phyloP scores from a whole-genome alignment of 2,797 vertebrate species.

The Sternotherus odoratus region DNA sequence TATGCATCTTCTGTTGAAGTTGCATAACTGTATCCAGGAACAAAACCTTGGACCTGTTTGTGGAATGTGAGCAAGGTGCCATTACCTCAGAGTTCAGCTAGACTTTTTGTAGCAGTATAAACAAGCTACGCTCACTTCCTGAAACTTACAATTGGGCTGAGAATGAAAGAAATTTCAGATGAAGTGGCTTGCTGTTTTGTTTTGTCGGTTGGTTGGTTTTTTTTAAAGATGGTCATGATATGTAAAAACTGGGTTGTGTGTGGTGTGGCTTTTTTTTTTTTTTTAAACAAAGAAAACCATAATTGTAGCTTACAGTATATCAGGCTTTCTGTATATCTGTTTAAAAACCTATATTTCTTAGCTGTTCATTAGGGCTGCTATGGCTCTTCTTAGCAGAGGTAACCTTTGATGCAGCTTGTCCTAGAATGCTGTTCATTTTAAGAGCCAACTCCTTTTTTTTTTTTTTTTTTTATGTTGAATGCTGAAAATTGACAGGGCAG shows the following conservation, averaged over 20 bases:
- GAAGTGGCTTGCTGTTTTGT: too few species aligned
- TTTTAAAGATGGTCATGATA: too few species aligned
- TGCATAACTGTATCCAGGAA: background rate
- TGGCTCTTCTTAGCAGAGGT: background rate
- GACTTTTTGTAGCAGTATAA: background rate
- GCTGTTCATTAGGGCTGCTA: background rate
- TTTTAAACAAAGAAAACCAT: too few species aligned
- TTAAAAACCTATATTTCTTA: too few species aligned
- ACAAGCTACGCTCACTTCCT: background rate
- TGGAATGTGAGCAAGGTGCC: background rate
- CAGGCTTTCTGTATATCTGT: too few species aligned
- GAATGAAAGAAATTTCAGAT: too few species aligned
- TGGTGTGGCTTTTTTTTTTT: too few species aligned
- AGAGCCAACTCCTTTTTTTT: background rate
- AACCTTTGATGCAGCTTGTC: background rate
- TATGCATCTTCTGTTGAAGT: background rate
- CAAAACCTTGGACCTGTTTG: background rate
- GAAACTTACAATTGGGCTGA: background rate
- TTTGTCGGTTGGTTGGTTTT: too few species aligned
- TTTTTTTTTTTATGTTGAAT: background rate
- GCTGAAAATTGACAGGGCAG: background rate
- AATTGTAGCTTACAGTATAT: too few species aligned
- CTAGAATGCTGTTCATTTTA: background rate
- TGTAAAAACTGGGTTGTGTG: too few species aligned
- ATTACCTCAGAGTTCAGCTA: background rate